Percentiles rank a stretch among this genome's conserved stretches.
Evolutionary conservation across 2,888 invertebrate genomes (phyloP).

Genomic region (Limenitis camilla): DNA sequence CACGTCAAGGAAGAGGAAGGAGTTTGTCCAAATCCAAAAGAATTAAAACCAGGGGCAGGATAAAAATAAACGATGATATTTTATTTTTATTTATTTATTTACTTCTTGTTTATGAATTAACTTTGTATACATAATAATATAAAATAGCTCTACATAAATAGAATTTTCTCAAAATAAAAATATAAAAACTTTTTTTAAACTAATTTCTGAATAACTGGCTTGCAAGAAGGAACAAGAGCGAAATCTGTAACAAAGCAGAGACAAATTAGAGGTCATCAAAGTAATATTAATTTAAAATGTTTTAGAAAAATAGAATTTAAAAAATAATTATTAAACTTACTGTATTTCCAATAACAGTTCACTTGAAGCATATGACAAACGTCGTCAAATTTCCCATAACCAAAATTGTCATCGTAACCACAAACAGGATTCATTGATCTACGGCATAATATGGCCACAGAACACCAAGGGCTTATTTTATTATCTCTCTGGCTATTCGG

Average conservation of each 20-base stretch:
- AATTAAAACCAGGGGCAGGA: conserved; percentile 37
- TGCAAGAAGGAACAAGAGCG: conserved; percentile 38
- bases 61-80: conserved; percentile 21
- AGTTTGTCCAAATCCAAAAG: conserved; percentile 53
- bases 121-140: neutral
- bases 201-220: conserved; percentile 21
- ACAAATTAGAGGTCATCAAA: no score
- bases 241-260: conserved; percentile 53
- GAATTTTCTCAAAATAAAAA: neutral
- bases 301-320: conserved; percentile 1
- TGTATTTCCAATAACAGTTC: conserved; percentile 56
- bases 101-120: neutral
- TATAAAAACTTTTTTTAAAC: no score
- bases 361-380: conserved; percentile 54
- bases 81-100: neutral
- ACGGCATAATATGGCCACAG: conserved; percentile 40
- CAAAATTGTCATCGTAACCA: conserved; percentile 50
- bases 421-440: conserved; percentile 37
- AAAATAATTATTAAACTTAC: conserved; percentile 33
- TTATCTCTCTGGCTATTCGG: conserved; percentile 20
- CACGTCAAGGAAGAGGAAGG: conserved; percentile 61
- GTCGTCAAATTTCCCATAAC: conserved; percentile 50
- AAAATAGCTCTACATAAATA: neutral
- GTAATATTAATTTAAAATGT: neutral
- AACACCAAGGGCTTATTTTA: conserved; percentile 44